These are phyloP conservation scores for Malthinus flaveolus DNA, from an alignment of 2,888 invertebrate species.

Conservation along the genomic window DNA sequence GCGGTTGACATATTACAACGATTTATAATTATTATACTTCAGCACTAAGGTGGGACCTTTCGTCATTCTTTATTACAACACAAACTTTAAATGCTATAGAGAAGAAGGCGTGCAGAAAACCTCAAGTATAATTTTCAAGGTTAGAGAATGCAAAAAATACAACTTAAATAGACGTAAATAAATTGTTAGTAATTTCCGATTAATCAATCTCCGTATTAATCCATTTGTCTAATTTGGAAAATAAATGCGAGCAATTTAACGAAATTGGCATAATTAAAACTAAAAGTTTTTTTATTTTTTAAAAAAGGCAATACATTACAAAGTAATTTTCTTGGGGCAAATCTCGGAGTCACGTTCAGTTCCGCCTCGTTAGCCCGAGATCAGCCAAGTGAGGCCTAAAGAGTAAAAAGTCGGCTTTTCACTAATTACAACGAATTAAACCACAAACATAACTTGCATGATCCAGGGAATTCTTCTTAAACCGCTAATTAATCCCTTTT, in stretches of 20 bases:
- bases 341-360: constrained; percentile 34
- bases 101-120: constrained; percentile 33
- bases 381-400: constrained; percentile 34
- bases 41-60: constrained; percentile 37
- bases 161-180: neutral
- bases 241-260: neutral
- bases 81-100: constrained; percentile 27
- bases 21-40: constrained; percentile 36
- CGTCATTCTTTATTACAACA: constrained; percentile 36
- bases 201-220: neutral
- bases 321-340: constrained; percentile 31
- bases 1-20: constrained; percentile 38
- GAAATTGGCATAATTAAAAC: constrained; percentile 22
- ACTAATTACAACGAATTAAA: constrained; percentile 37
- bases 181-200: neutral
- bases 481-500: constrained; percentile 42
- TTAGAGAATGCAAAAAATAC: constrained; percentile 24
- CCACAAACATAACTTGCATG: constrained; percentile 40
- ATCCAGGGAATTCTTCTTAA: constrained; percentile 40
- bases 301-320: constrained; percentile 28
- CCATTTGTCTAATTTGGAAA: neutral
- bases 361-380: constrained; percentile 33
- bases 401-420: constrained; percentile 35
- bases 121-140: constrained; percentile 28
- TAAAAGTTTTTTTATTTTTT: constrained; percentile 9